Evolutionary conservation across 2,888 invertebrate genomes (phyloP).

Genomic region (Rhagonycha fulva): DNA sequence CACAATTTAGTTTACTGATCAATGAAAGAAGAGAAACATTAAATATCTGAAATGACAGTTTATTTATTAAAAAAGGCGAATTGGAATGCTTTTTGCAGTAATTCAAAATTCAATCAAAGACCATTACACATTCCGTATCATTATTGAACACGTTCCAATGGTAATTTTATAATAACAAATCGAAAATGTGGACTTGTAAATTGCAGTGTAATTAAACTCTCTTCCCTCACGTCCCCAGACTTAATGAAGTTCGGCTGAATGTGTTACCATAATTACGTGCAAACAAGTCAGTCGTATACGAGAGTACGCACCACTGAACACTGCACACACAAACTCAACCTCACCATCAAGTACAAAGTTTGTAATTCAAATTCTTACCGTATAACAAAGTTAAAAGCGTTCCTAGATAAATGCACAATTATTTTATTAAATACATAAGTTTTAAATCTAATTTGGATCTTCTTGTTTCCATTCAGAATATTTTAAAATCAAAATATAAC

Average conservation of each 20-base stretch:
- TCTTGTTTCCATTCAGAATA: not conserved
- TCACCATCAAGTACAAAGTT: constrained; percentile 37
- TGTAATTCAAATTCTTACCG: constrained; percentile 35
- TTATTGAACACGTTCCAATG: constrained; percentile 16
- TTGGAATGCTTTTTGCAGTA: not conserved
- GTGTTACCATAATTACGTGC: constrained; percentile 51
- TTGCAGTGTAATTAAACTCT: constrained; percentile 49
- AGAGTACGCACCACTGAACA: constrained; percentile 38
- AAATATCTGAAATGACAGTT: not conserved
- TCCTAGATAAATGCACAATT: constrained; percentile 4
- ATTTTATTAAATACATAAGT: not conserved
- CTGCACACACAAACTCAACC: constrained; percentile 32
- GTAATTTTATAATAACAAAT: constrained; percentile 39
- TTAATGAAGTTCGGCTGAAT: constrained; percentile 48
- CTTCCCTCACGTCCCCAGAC: constrained; percentile 40
- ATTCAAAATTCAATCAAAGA: constrained; percentile 15
- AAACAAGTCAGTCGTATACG: constrained; percentile 48
- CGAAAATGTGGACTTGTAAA: constrained; percentile 47
- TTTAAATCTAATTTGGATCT: not conserved
- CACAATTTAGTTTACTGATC: not conserved
- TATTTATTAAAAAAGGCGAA: not conserved
- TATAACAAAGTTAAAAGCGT: constrained; percentile 11
- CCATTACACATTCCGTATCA: constrained; percentile 3
- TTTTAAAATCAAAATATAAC: not conserved
- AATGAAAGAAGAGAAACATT: not conserved